Conservation (phyloP, 1,140 invertebrate species). For the Ceratoteleas bidentatus region DNA sequence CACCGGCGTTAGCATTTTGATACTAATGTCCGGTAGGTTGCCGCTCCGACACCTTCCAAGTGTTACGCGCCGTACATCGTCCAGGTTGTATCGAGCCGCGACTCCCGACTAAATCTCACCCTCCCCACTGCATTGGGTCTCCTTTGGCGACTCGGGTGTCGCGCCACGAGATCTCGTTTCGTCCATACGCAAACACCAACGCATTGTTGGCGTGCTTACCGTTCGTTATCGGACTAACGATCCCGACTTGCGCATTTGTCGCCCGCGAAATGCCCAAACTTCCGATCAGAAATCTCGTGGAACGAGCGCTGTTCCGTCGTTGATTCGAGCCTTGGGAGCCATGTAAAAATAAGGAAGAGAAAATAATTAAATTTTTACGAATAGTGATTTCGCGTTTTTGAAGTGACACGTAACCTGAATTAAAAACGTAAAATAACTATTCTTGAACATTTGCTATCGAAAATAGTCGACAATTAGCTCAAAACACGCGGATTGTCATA, state of each 20-base stretch:
- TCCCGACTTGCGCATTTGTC: conserved; percentile 35
- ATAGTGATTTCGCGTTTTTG: too few relatives aligned
- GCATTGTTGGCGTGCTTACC: conserved; percentile 53
- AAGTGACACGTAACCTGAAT: too few relatives aligned
- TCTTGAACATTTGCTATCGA: too few relatives aligned
- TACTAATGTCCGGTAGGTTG: conserved; percentile 57
- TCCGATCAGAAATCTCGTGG: too few relatives aligned
- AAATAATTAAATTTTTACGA: too few relatives aligned
- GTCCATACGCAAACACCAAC: conserved; percentile 32
- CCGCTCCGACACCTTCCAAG: conserved; percentile 75
- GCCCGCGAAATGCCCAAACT: too few relatives aligned
- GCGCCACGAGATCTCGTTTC: conserved; percentile 65
- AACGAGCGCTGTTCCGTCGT: too few relatives aligned
- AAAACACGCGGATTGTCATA: too few relatives aligned
- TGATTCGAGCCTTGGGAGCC: too few relatives aligned
- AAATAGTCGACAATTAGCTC: too few relatives aligned
- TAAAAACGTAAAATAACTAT: too few relatives aligned
- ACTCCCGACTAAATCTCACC: conserved; percentile 68
- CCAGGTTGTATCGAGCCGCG: conserved; percentile 65
- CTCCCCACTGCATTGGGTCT: conserved; percentile 65
- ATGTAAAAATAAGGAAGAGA: too few relatives aligned
- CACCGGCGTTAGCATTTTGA: conserved; percentile 63
- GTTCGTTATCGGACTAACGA: conserved; percentile 39
- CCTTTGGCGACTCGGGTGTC: conserved; percentile 71
- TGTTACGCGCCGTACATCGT: conserved; percentile 70